These are phyloP conservation scores for Carapus acus DNA, from an alignment of 2,797 vertebrate species.

Conservation along the genomic window DNA sequence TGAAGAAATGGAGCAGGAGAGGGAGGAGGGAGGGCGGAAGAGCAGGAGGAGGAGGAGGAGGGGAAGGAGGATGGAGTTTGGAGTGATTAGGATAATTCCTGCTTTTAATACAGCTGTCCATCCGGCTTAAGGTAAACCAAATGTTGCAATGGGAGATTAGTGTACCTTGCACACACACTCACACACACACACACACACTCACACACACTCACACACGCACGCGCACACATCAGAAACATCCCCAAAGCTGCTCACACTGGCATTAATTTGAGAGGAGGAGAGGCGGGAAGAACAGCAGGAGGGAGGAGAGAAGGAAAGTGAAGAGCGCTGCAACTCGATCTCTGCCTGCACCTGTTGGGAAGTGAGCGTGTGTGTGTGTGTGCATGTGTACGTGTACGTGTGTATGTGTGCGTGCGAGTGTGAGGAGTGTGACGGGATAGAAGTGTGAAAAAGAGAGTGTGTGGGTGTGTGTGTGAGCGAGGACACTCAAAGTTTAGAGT, in stretches of 20 bases:
- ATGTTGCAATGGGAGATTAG: slow-evolving; percentile 99
- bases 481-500: slow-evolving; percentile 14
- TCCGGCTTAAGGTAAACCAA: slow-evolving; percentile 99
- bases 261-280: slow-evolving; percentile 73
- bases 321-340: slow-evolving; percentile 85
- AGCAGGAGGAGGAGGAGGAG: slow-evolving; percentile 42
- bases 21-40: slow-evolving; percentile 46
- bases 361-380: slow-evolving; percentile 23
- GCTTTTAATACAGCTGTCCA: slow-evolving; percentile 76
- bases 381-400: not conserved
- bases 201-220: slow-evolving; percentile 17
- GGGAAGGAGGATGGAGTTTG: slow-evolving; percentile 61
- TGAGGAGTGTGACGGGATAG: too few species aligned
- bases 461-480: slow-evolving; percentile 4
- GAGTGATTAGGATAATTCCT: slow-evolving; percentile 75
- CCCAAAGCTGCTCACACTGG: slow-evolving; percentile 63
- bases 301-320: slow-evolving; percentile 10
- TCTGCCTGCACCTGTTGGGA: slow-evolving; percentile 89
- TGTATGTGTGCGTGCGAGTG: too few species aligned
- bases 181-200: slow-evolving; percentile 7
- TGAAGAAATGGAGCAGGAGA: slow-evolving; percentile 44
- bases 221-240: slow-evolving; percentile 80
- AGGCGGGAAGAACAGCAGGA: slow-evolving; percentile 53
- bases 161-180: slow-evolving; percentile 80
- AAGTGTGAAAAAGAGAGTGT: slow-evolving; percentile 8